phyloP scores from a whole-genome alignment of 2,797 vertebrate genomes.

The Gephyroberyx darwinii region DNA sequence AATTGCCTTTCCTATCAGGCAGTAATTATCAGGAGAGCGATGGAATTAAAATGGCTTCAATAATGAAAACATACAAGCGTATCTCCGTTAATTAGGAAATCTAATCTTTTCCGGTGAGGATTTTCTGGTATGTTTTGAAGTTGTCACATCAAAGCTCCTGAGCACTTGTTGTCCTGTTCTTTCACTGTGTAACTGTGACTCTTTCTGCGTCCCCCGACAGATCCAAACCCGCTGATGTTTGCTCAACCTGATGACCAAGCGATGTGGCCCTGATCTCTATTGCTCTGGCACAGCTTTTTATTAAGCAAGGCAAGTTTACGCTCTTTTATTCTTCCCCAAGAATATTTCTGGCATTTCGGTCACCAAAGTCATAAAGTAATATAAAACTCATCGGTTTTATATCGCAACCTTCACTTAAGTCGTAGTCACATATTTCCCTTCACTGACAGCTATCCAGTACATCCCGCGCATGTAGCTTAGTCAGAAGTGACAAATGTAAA shows the following conservation, averaged over 20 bases:
- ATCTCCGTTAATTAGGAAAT: conserved; percentile 34
- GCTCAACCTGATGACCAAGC: conserved; percentile 52
- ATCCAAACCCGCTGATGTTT: conserved; percentile 54
- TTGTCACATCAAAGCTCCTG: conserved; percentile 21
- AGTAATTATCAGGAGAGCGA: conserved; percentile 34
- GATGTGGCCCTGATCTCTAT: conserved; percentile 70
- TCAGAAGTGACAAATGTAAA: neutral
- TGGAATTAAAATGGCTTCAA: conserved; percentile 34
- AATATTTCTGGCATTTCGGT: too few relatives aligned
- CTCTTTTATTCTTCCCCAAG: neutral
- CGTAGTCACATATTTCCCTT: too few relatives aligned
- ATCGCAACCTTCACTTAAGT: too few relatives aligned
- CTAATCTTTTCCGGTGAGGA: conserved; percentile 31
- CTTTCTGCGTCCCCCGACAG: conserved; percentile 12
- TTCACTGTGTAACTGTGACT: conserved; percentile 26
- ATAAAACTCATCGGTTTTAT: too few relatives aligned
- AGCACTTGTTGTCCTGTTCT: conserved; percentile 1
- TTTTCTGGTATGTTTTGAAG: neutral
- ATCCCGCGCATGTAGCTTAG: too few relatives aligned
- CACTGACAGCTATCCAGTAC: too few relatives aligned
- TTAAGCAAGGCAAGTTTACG: conserved; percentile 62
- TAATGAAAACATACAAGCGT: conserved; percentile 16
- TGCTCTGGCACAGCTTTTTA: conserved; percentile 54
- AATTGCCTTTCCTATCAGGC: conserved; percentile 38
- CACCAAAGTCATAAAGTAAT: too few relatives aligned